Percentiles rank a stretch among this genome's conserved stretches.
Conservation (phyloP, 2,113 vertebrate genomes). For the Pampusana beccarii region DNA sequence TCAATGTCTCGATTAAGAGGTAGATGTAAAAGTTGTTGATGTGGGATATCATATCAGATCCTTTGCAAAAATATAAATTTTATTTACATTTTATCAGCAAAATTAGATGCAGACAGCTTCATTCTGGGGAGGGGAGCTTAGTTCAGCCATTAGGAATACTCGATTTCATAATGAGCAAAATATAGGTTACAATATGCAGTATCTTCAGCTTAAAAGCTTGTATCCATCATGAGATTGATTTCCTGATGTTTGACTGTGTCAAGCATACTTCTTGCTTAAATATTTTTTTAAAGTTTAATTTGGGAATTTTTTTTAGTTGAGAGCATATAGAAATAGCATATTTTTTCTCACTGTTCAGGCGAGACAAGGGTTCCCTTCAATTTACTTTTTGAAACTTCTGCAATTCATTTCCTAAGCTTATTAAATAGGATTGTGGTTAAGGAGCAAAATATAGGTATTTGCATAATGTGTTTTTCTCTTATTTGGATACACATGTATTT, state of each 20-base stretch:
- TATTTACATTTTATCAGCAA: constrained; percentile 19
- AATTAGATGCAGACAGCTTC: neutral
- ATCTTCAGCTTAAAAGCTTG: neutral
- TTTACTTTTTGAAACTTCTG: constrained; percentile 9
- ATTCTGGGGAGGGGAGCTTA: neutral
- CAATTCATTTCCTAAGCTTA: neutral
- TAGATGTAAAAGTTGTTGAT: constrained; percentile 58
- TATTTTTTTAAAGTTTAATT: constrained; percentile 23
- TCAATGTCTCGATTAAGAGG: constrained; percentile 68
- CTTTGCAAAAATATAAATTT: neutral
- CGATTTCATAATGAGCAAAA: neutral
- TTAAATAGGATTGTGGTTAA: constrained; percentile 14
- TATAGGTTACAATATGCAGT: fast-evolving
- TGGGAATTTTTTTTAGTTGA: neutral
- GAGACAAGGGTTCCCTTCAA: neutral
- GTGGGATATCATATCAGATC: neutral
- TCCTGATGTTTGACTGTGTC: neutral
- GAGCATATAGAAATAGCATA: neutral
- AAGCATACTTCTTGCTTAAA: neutral
- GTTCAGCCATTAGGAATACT: neutral
- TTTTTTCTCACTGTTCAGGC: neutral
- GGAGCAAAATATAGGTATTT: neutral
- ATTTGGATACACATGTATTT: neutral
- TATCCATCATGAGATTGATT: neutral
- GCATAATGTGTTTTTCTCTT: neutral